Conservation (phyloP, 2,113 vertebrate species). For the Cebidichthys violaceus region DNA sequence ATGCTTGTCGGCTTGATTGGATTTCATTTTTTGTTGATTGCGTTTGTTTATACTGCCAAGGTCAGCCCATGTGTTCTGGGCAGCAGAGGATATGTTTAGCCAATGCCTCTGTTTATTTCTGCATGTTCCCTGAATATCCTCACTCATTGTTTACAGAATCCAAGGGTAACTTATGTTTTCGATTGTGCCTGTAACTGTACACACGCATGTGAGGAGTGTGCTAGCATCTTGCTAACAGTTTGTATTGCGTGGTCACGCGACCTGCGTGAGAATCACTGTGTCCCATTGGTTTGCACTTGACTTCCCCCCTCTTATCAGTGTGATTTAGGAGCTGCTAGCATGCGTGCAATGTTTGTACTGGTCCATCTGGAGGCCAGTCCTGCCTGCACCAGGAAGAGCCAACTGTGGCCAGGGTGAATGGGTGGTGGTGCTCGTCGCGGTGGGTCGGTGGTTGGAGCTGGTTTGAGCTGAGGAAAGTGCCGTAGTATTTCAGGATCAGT, state of each 20-base stretch:
- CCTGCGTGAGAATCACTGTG: neutral
- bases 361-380: slow-evolving; percentile 45
- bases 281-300: neutral
- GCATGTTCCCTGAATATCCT: slow-evolving; percentile 22
- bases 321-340: slow-evolving; percentile 65
- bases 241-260: neutral
- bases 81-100: slow-evolving; percentile 31
- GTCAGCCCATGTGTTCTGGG: slow-evolving; percentile 19
- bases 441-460: slow-evolving; percentile 61
- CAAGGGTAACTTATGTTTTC: slow-evolving; percentile 6
- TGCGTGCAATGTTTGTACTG: slow-evolving; percentile 1
- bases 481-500: slow-evolving; percentile 70
- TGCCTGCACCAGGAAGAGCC: slow-evolving; percentile 8
- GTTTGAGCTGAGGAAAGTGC: slow-evolving; percentile 54
- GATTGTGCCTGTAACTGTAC: neutral
- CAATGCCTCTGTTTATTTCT: slow-evolving; percentile 43
- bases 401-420: slow-evolving; percentile 30
- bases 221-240: neutral
- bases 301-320: slow-evolving; percentile 32
- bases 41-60: slow-evolving; percentile 27
- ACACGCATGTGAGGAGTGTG: neutral
- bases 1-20: slow-evolving; percentile 20
- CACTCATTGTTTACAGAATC: slow-evolving; percentile 32
- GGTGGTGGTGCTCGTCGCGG: slow-evolving; percentile 42
- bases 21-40: slow-evolving; percentile 19